These are phyloP conservation scores for Lamprotornis superbus DNA, from an alignment of 2,113 vertebrate genomes.

Conservation along the genomic window DNA sequence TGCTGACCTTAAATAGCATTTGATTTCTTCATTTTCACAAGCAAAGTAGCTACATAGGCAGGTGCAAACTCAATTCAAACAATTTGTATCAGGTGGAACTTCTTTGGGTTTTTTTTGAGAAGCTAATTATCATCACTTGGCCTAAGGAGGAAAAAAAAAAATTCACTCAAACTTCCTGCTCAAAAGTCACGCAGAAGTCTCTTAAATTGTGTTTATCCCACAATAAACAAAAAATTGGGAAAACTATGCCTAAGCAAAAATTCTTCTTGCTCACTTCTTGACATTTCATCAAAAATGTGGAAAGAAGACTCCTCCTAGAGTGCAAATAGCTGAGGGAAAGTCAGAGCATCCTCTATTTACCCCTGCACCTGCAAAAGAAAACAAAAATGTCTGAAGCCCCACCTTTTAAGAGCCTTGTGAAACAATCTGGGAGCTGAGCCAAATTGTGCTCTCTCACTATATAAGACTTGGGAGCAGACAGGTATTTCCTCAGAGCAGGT, in stretches of 20 bases:
- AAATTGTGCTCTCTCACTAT: slow-evolving; percentile 64
- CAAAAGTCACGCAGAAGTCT: neutral
- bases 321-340: slow-evolving; percentile 54
- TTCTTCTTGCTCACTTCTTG: slow-evolving; percentile 4
- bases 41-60: neutral
- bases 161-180: neutral
- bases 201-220: neutral
- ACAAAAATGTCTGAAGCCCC: slow-evolving; percentile 46
- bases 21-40: neutral
- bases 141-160: neutral
- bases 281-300: neutral
- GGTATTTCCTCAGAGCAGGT: slow-evolving; percentile 56
- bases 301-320: slow-evolving; percentile 62
- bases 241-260: neutral
- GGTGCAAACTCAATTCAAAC: neutral
- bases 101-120: neutral
- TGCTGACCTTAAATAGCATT: neutral
- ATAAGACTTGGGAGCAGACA: slow-evolving; percentile 59
- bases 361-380: slow-evolving; percentile 52
- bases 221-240: neutral
- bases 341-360: slow-evolving; percentile 67
- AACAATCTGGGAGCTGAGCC: slow-evolving; percentile 60
- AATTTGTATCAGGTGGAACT: neutral
- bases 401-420: slow-evolving; percentile 65
- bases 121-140: neutral